Base-by-base conservation (phyloP, 2,113 vertebrate species). In the Arizona elegans region DNA sequence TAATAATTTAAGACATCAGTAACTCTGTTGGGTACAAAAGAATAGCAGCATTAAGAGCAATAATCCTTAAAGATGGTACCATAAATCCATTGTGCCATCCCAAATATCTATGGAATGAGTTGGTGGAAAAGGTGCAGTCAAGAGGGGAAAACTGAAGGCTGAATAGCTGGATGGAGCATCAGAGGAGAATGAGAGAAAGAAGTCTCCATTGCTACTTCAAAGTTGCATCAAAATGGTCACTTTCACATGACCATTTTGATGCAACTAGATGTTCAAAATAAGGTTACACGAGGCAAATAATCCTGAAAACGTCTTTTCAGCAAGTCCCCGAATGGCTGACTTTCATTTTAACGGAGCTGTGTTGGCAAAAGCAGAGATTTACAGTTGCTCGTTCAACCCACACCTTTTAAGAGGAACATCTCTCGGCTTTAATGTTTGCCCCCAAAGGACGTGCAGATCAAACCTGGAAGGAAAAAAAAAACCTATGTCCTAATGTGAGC, bases 131-230 rank as follows among this genome's bases (percentile, higher is more conserved):
- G 8, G 50, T 6, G 94, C 47, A 15, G 94, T 24, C 4, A 11
- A 29, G 43, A 86, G 62, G 95, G 11, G 19, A 19, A 87, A 26
- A 19, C 23, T 6, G 86, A 23, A 94, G n/a, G 5, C 88, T 88
- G 70, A 90, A 93, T 53, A 93, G n/a, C 38, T 50, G 55, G 93
- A 87, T 0, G 19, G 17, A 94, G 43, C 15, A 62, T 91, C 55
- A 95, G 81, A 47, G 92, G 91, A 90, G 1, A 93, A 89, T 1
- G 29, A 38, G n/a, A 93, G 88, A 89, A 55, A 62, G 17, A 33
- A 53, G 13, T 50, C 87, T 88, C 94, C 21, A 43, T 94, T 88
- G 92, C 58, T 70, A 47, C n/a, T n/a, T n/a, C n/a, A n/a, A n/a
- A n/a, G n/a, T n/a, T n/a, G n/a, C n/a, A n/a, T n/a, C n/a, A n/a